These are phyloP conservation scores for Thelaira solivaga DNA, from an alignment of 2,888 invertebrate species.

Conservation along the genomic window DNA sequence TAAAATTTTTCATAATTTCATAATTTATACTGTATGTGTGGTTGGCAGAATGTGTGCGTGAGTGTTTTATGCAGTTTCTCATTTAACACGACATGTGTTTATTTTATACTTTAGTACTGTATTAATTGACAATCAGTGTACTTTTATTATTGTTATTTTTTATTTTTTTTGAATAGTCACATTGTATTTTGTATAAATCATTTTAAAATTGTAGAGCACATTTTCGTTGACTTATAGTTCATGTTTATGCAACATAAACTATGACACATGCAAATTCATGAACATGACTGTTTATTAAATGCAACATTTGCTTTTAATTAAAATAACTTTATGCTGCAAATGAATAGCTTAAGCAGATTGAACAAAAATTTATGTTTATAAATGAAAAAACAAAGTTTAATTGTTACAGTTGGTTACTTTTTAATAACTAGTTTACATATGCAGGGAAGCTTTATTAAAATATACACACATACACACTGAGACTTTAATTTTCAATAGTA, in stretches of 20 bases:
- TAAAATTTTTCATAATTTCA: conserved; percentile 25
- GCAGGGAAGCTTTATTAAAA: too few species aligned
- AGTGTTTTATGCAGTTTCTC: neutral
- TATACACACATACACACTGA: too few species aligned
- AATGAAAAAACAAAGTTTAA: neutral
- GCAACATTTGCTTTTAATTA: neutral
- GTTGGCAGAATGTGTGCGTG: neutral
- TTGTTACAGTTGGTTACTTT: too few species aligned
- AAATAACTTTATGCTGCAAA: neutral
- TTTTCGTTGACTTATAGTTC: conserved; percentile 22
- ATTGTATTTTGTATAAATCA: neutral
- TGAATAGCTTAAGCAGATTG: neutral
- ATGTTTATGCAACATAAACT: conserved; percentile 11
- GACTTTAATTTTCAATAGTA: too few species aligned
- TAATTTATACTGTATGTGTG: neutral
- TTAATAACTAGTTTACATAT: too few species aligned
- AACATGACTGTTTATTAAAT: neutral
- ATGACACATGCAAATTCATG: conserved; percentile 1
- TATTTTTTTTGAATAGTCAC: neutral
- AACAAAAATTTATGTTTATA: neutral
- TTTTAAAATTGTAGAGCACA: neutral
- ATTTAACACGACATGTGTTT: conserved; percentile 6
- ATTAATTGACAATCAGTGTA: conserved; percentile 44
- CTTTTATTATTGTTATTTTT: too few species aligned
- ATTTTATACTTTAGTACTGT: neutral